phyloP scores from a whole-genome alignment of 1,140 invertebrate genomes.

The Bradysia coprophila region DNA sequence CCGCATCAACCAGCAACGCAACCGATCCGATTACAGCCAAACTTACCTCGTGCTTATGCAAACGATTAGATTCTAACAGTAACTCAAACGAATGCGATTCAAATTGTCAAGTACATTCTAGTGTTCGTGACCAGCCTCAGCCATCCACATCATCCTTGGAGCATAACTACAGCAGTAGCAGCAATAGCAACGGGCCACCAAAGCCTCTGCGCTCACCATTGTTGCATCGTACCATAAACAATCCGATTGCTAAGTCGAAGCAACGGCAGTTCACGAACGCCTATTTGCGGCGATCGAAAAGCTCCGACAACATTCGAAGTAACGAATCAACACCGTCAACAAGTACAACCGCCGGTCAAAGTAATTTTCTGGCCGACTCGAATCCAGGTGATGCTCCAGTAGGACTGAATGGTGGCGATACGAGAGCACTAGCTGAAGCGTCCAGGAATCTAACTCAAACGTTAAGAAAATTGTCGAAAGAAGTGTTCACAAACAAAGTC shows the following conservation, averaged over 20 bases:
- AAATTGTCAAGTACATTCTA: neutral
- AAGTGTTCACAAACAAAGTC: conserved; percentile 53
- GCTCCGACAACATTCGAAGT: neutral
- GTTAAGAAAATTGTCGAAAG: conserved; percentile 72
- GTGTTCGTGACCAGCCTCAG: neutral
- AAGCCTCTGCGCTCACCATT: neutral
- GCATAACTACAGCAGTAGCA: conserved; percentile 4
- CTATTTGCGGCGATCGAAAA: neutral
- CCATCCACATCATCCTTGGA: conserved; percentile 2
- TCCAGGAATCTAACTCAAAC: conserved; percentile 83
- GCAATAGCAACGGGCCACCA: neutral
- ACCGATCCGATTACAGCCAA: conserved; percentile 25
- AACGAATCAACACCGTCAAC: neutral
- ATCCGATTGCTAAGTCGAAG: conserved; percentile 1
- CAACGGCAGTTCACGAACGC: neutral
- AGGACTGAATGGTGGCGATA: conserved; percentile 34
- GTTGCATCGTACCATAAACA: neutral
- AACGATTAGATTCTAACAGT: conserved; percentile 10
- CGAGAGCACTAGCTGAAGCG: conserved; percentile 64
- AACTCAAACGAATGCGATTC: neutral
- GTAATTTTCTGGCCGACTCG: neutral
- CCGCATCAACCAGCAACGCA: conserved; percentile 4
- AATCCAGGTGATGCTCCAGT: conserved; percentile 8
- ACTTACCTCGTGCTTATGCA: conserved; percentile 25
- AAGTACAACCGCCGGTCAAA: neutral